These are phyloP conservation scores for Pollenia amentaria DNA, from an alignment of 2,888 invertebrate genomes.

Conservation along the genomic window DNA sequence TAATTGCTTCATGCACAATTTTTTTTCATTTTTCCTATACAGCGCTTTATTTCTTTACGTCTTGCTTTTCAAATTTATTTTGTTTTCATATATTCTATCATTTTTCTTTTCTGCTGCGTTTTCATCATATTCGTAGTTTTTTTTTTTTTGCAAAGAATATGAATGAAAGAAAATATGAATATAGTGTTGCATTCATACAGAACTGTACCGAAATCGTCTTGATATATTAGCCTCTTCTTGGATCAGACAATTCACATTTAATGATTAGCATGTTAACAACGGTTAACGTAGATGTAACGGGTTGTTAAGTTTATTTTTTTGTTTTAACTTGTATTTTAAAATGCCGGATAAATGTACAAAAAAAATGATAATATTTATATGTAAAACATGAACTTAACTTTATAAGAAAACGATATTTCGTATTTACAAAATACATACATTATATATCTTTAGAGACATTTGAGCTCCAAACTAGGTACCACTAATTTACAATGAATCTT, in stretches of 20 bases:
- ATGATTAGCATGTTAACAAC: neutral
- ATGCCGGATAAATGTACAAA: neutral
- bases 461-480: too few relatives aligned
- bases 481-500: too few relatives aligned
- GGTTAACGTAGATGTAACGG: constrained; percentile 18
- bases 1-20: constrained; percentile 46
- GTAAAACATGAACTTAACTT: too few relatives aligned
- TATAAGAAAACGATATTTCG: too few relatives aligned
- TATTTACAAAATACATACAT: neutral
- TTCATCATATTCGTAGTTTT: constrained; percentile 24
- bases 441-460: too few relatives aligned
- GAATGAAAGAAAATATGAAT: neutral
- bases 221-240: neutral
- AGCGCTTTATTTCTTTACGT: constrained; percentile 45
- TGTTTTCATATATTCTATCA: constrained; percentile 62
- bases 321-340: neutral
- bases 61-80: constrained; percentile 63
- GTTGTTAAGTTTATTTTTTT: constrained; percentile 12
- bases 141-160: constrained; percentile 58
- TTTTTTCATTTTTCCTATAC: constrained; percentile 44
- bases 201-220: constrained; percentile 62
- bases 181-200: constrained; percentile 57
- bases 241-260: neutral
- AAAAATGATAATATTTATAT: too few relatives aligned
- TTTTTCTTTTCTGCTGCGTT: constrained; percentile 49